Percentiles rank a stretch among this genome's conserved stretches.
Conservation (phyloP, 2,888 invertebrate species). For the Synanthedon tipuliformis region DNA sequence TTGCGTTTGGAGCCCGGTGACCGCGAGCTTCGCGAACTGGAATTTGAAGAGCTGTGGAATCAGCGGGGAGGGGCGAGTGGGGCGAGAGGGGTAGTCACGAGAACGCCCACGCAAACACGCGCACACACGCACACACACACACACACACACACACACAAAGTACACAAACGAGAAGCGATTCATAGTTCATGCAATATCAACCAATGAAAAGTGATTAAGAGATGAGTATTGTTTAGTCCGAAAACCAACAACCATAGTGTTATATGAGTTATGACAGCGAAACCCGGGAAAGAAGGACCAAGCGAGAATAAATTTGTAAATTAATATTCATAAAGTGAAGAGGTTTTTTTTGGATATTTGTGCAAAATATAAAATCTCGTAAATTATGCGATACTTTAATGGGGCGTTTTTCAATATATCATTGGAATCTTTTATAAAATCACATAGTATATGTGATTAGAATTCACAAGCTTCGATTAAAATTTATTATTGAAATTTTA, state of each 20-base stretch:
- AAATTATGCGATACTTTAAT: too few species aligned
- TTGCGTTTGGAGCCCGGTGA: conserved; percentile 52
- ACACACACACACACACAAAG: conserved; percentile 11
- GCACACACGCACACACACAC: neutral
- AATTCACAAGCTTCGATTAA: too few species aligned
- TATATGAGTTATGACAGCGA: conserved; percentile 48
- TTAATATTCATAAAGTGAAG: neutral
- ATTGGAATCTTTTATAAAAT: too few species aligned
- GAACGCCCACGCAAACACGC: conserved; percentile 9
- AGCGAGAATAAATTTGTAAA: conserved; percentile 16
- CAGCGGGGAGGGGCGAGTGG: conserved; percentile 33
- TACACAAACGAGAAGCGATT: conserved; percentile 18
- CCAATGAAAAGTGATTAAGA: conserved; percentile 22
- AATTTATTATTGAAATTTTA: too few species aligned
- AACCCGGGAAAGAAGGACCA: conserved; percentile 41
- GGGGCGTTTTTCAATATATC: too few species aligned
- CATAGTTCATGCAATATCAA: conserved; percentile 47
- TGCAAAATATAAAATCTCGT: too few species aligned
- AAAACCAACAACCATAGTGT: conserved; percentile 44
- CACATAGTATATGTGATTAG: too few species aligned
- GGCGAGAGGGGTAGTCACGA: conserved; percentile 10
- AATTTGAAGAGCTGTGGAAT: conserved; percentile 69
- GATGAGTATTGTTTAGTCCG: conserved; percentile 32
- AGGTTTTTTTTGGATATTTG: too few species aligned
- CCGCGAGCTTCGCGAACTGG: conserved; percentile 65